phyloP scores from a whole-genome alignment of 2,797 vertebrate species.

The Schizothorax lantsangensis region DNA sequence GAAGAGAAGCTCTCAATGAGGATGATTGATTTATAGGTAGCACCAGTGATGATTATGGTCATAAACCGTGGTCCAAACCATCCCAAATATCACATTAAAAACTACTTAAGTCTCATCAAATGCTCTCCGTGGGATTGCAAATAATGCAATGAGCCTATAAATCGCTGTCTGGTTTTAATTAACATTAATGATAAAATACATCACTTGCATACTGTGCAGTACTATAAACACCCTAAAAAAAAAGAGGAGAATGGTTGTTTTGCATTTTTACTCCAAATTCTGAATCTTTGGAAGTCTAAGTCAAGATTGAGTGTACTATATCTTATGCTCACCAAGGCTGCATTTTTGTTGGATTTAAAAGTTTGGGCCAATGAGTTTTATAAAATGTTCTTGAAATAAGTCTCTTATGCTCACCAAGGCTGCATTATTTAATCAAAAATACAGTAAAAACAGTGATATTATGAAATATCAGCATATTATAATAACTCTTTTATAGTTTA shows the following conservation, averaged over 20 bases:
- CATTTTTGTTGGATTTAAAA: too few relatives aligned
- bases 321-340: too few relatives aligned
- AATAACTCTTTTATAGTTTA: too few relatives aligned
- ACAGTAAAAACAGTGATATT: too few relatives aligned
- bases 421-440: too few relatives aligned
- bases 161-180: slow-evolving; percentile 7
- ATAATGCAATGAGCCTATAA: slow-evolving; percentile 1
- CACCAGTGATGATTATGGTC: not conserved
- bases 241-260: not conserved
- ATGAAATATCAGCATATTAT: too few relatives aligned
- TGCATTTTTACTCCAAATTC: not conserved
- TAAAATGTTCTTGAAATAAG: too few relatives aligned
- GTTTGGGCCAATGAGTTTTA: too few relatives aligned
- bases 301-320: too few relatives aligned
- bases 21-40: slow-evolving; percentile 17
- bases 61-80: not conserved
- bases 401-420: too few relatives aligned
- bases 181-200: not conserved
- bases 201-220: not conserved
- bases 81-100: slow-evolving; percentile 30
- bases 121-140: not conserved
- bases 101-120: slow-evolving; percentile 4
- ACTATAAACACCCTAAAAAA: not conserved
- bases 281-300: too few relatives aligned
- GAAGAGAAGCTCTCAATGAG: not conserved